Evolutionary conservation across 2,888 invertebrate species (phyloP).

Genomic region (Athalia cordata): DNA sequence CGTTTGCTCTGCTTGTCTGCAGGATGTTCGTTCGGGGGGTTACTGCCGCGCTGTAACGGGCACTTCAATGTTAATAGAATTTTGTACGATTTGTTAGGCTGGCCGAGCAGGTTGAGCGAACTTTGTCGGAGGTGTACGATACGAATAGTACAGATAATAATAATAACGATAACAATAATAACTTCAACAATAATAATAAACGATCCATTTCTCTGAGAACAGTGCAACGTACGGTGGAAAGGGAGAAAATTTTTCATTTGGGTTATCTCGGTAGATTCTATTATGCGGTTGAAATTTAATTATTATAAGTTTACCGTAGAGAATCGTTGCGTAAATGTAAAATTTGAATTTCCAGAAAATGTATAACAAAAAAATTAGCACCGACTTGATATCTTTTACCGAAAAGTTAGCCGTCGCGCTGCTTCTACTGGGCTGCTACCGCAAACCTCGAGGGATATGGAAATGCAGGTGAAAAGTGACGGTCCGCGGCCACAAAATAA

Average conservation of each 20-base stretch:
- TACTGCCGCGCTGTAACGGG: constrained; percentile 3
- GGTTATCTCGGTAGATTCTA: too few species aligned
- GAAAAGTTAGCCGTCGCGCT: background rate
- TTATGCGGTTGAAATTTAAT: too few species aligned
- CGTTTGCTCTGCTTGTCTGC: constrained; percentile 3
- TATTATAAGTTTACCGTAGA: background rate
- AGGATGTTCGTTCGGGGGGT: constrained; percentile 12
- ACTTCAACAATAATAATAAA: constrained; percentile 14
- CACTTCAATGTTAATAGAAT: constrained; percentile 24
- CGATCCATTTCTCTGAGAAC: constrained; percentile 1
- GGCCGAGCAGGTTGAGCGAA: background rate
- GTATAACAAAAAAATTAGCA: background rate
- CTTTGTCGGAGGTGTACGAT: background rate
- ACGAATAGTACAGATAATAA: too few species aligned
- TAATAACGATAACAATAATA: too few species aligned
- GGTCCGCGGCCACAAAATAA: constrained; percentile 52
- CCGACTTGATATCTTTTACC: background rate
- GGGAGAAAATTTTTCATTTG: background rate
- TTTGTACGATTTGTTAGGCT: constrained; percentile 20
- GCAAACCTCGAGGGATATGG: constrained; percentile 2
- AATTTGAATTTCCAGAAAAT: constrained; percentile 9
- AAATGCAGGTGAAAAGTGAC: constrained; percentile 52
- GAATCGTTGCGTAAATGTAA: constrained; percentile 18
- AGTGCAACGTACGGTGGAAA: background rate
- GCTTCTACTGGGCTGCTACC: too few species aligned